These are phyloP conservation scores for Hypomesus transpacificus DNA, from an alignment of 2,113 vertebrate genomes.

Conservation along the genomic window DNA sequence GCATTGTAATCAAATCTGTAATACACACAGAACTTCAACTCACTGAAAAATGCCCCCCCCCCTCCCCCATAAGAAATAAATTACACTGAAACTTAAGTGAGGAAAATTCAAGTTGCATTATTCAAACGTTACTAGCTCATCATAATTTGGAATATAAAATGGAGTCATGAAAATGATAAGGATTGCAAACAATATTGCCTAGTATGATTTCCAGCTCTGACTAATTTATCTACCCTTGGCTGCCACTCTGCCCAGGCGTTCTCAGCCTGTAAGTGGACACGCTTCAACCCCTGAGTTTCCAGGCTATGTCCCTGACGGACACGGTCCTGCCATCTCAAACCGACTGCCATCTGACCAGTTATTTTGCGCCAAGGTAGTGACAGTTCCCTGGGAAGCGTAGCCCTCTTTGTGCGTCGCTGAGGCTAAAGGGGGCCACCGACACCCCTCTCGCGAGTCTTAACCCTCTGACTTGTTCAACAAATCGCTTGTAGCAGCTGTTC, in stretches of 20 bases:
- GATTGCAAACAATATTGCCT: no score
- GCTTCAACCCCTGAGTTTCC: background rate
- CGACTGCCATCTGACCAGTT: slow-evolving; percentile 1
- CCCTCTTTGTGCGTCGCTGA: slow-evolving; percentile 26
- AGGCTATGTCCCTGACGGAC: background rate
- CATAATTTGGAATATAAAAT: no score
- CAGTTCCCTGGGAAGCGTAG: slow-evolving; percentile 1
- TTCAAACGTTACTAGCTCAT: no score
- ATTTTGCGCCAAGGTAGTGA: background rate
- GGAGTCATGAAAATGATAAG: no score
- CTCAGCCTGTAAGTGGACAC: background rate
- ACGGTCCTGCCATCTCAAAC: background rate
- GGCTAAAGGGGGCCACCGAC: slow-evolving; percentile 23
- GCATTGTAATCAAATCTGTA: no score
- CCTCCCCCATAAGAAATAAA: no score
- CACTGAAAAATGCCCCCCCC: no score
- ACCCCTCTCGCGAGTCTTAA: slow-evolving; percentile 32
- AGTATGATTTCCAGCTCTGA: no score
- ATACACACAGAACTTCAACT: no score
- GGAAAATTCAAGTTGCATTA: no score
- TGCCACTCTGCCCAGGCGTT: background rate
- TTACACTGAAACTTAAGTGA: no score
- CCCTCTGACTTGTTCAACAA: slow-evolving; percentile 61
- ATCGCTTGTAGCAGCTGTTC: slow-evolving; percentile 63
- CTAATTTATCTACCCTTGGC: no score